Base-by-base conservation (phyloP, 2,797 vertebrate species). In the Scarus forsteni region DNA sequence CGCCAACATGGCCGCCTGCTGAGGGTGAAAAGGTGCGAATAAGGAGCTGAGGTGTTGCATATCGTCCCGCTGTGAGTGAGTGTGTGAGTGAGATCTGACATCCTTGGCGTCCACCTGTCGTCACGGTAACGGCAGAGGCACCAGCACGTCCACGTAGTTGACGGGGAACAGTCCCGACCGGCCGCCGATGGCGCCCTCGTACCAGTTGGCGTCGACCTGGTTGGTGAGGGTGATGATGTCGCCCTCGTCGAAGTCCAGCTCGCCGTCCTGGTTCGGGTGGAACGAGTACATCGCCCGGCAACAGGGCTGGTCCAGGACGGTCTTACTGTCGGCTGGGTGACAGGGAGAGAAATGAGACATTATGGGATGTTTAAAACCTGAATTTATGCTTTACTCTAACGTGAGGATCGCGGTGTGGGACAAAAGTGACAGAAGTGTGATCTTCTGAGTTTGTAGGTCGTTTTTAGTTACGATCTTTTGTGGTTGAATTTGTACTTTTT, bases 191-290 rank as follows among this genome's bases (percentile, higher is more conserved):
- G 93, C 86, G 13, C 97, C 97, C 83, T 97, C 95, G 6, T 92
- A 97, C 97, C 97, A 98, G 93, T 97, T 96, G 68, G 94, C 92
- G 61, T 98, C 96, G 10, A 96, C 94, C 80, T 94, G 96, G 77
- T 92, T 93, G 70, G 95, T 96, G 79, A 98, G 82, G 50, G 93
- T 91, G 79, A 98, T 97, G 93, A 97, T n/a, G 89, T 98, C 96
- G 4, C 95, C 96, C 92, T 96, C 93, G 81, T 94, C 95, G 89
- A 98, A 98, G 81, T 92, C 92, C 80, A 98, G 93, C 90, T 98
- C 97, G 8, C 95, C 94, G 79, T 94, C 92, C 10, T 94, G 96
- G 90, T 95, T 94, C 7, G 96, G 89, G 58, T 94, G 93, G 83
- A 98, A 98, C 85, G 94, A 92, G 90, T 95, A 98, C 59, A 97